phyloP scores from a whole-genome alignment of 2,888 invertebrate species.

The Cheilosia variabilis region DNA sequence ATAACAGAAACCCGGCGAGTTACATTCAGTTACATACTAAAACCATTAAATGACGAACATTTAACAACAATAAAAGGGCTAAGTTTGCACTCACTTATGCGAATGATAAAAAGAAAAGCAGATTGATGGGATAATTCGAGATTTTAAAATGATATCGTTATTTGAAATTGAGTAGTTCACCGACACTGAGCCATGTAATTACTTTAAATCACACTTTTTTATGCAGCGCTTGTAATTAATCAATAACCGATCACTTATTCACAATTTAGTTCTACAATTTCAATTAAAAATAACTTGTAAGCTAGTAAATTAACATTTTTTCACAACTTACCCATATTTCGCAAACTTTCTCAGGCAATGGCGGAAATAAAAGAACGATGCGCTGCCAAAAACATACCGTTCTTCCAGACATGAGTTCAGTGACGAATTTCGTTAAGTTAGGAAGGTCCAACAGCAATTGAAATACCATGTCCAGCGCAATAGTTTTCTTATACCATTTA shows the following conservation, averaged over 20 bases:
- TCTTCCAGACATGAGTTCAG: constrained; percentile 58
- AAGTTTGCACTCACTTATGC: neutral
- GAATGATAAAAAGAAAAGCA: neutral
- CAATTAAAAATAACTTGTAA: constrained; percentile 28
- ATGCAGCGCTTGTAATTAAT: neutral
- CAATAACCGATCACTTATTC: constrained; percentile 15
- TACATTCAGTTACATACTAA: neutral
- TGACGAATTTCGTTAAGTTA: constrained; percentile 51
- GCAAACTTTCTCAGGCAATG: constrained; percentile 83
- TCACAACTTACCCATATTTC: constrained; percentile 83
- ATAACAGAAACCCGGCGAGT: constrained; percentile 1
- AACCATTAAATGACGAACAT: neutral
- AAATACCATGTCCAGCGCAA: neutral
- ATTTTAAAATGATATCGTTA: constrained; percentile 27
- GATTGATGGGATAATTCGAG: constrained; percentile 49
- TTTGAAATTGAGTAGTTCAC: neutral
- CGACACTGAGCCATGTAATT: neutral
- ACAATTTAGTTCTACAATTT: neutral
- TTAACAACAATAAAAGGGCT: neutral
- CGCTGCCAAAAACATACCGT: constrained; percentile 65
- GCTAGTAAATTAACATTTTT: constrained; percentile 51
- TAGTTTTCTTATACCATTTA: no score
- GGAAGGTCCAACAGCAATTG: constrained; percentile 16
- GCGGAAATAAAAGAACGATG: constrained; percentile 83
- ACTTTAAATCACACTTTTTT: constrained; percentile 1